Conservation (phyloP, 2,113 vertebrate species). For the Laterallus jamaicensis region DNA sequence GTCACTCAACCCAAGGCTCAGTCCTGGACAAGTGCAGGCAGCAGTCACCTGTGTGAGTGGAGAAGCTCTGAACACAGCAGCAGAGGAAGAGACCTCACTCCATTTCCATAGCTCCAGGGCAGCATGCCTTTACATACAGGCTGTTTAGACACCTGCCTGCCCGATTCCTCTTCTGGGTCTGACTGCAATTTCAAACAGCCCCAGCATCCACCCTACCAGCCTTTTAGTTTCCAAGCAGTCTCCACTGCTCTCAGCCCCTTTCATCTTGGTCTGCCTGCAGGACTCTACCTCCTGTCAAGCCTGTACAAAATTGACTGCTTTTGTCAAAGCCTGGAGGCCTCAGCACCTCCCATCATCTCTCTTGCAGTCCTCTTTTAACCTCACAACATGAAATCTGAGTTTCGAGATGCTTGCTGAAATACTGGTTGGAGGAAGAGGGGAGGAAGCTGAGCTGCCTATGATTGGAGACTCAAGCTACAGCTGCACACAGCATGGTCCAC, state of each 20-base stretch:
- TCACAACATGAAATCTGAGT: fast-evolving
- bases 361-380: not conserved
- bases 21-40: not conserved
- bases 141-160: not conserved
- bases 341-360: not conserved
- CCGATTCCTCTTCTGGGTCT: not conserved
- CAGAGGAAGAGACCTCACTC: not conserved
- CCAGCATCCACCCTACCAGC: not conserved
- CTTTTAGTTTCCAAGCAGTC: not conserved
- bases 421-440: not conserved
- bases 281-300: not conserved
- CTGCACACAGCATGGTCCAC: not conserved
- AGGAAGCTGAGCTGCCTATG: not conserved
- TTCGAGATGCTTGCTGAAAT: not conserved
- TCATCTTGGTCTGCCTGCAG: not conserved
- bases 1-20: not conserved
- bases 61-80: not conserved
- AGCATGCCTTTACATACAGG: not conserved
- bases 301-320: not conserved
- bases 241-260: not conserved
- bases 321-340: fast-evolving
- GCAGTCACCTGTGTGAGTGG: not conserved
- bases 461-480: not conserved
- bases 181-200: not conserved
- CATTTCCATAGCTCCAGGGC: not conserved